Evolutionary conservation across 2,888 invertebrate genomes (phyloP).

Genomic region (Isotomurus palustris): DNA sequence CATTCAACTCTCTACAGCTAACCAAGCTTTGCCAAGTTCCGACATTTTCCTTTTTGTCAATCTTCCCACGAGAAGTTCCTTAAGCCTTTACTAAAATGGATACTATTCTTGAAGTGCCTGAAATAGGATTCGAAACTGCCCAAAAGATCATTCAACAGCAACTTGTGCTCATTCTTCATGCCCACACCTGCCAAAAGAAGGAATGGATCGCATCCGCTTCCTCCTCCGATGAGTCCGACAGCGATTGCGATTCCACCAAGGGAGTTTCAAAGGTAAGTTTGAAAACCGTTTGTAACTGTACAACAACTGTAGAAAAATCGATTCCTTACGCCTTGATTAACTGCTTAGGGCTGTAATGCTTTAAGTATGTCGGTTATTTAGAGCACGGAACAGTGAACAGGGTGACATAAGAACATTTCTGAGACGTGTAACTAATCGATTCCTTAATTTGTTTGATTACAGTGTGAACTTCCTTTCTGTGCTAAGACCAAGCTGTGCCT

Average conservation of each 20-base stretch:
- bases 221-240: no score
- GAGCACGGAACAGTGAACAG: no score
- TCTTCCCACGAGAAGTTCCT: no score
- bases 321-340: no score
- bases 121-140: not conserved
- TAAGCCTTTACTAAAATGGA: slow-evolving; percentile 4
- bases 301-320: no score
- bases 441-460: not conserved
- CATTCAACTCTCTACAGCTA: not conserved
- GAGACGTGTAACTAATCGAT: no score
- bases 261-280: not conserved
- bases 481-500: not conserved
- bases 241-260: no score
- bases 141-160: slow-evolving; percentile 13
- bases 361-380: no score
- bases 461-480: slow-evolving; percentile 3
- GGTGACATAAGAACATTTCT: no score
- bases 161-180: slow-evolving; percentile 16
- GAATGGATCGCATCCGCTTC: not conserved
- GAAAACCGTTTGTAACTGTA: no score
- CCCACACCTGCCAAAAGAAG: slow-evolving; percentile 11
- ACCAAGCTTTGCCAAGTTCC: not conserved
- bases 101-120: slow-evolving; percentile 4
- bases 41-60: no score
- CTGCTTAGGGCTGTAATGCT: no score